Evolutionary conservation across 2,888 invertebrate genomes (phyloP), one percentile per base, ranked within the genome.

Genomic region (Hirtodrosophila histrioides): DNA sequence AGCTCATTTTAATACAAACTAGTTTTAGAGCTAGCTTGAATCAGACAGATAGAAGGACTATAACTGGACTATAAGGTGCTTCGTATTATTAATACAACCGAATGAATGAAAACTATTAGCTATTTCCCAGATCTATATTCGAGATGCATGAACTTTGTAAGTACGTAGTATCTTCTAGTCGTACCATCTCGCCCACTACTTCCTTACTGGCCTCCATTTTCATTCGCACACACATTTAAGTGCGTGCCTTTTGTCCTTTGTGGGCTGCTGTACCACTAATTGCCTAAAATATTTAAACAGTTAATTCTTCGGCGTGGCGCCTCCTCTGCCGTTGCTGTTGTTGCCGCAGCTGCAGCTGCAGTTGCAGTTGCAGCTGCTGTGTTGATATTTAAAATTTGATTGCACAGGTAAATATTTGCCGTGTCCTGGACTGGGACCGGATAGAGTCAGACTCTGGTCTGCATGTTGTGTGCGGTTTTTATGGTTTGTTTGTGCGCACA

Each of bases 271-370:
- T 67, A 54, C 36, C 69, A 53, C 79, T 84, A 84, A 84, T 84
- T 84, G 83, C 83, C 86, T 86, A 86, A 79, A 84, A 84, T 84
- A 84, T 84, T 84, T 86, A 84, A 84, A 75, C 81, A 67, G 67
- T 63, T 77, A 84, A 81, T 86, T 63, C 72, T 69, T 64, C 17
- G 44, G 54, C 45, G 68, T 51, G 60, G 58, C 53, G 67, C 48
- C 10, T 24, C 11, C 31, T 61, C 31, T 61, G 56, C 40, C 48
- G 45, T 45, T 53, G 55, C 43, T 29, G 54, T 27, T 40, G 61
- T 45, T 55, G 31, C 9, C 3, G 31, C 31, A 8, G 31, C 27
- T 27, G 27, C 27, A 7, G 31, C 31, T 31, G 31, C 8, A 7
- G 31, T 27, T 27, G 27, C 27, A 5, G 27, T 6, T 27, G 27